Evolutionary conservation across 2,888 invertebrate genomes (phyloP), one percentile per base, ranked within the genome.

Genomic region (Automeris io): DNA sequence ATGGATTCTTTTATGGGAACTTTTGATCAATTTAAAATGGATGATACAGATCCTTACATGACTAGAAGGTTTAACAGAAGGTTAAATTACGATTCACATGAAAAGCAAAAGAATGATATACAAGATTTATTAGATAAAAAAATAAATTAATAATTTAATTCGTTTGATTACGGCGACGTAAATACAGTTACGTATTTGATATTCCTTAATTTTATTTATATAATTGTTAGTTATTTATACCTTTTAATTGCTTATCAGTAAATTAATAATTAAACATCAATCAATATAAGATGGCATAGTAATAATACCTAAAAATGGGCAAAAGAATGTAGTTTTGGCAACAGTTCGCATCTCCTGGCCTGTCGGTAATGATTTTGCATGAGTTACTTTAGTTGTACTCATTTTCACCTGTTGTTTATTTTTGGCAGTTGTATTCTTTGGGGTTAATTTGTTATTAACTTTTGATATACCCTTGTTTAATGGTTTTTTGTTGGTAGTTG

Each of bases 21-120:
- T 0, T 86, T 85, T 38, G 73, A 82, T 40, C 66, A 55, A 8
- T 85, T 63, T 34, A 81, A 79, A 47, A 39, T 61, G 0, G 67
- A 65, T 2, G 65, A 69, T 1, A 70, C 54, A 2, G 76, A 80
- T 41, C 85, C 85, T 0, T 86, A 85, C 40, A 85, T 83, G 83
- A 74, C 75, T 0, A 58, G 69, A 29, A 54, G 70, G 18, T 86
- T 83, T 37, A 79, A 85, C 39, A 69, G 85, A 44, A 61, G 81
- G 34, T 69, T 81, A 21, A 66, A 32, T 5, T 29, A 19, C 18
- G 3, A 51, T 42, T 44, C 34, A 41, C 44, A 5, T 25, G 33
- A 37, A 22, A 37, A 26, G 8, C 22, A 33, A 18, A 33, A 32
- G 21, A 40, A 37, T 2, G 18, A 40, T 18, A 4, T 25, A 19